These are phyloP conservation scores for Actenoides lindsayi DNA, from an alignment of 2,113 vertebrate species.

Conservation along the genomic window DNA sequence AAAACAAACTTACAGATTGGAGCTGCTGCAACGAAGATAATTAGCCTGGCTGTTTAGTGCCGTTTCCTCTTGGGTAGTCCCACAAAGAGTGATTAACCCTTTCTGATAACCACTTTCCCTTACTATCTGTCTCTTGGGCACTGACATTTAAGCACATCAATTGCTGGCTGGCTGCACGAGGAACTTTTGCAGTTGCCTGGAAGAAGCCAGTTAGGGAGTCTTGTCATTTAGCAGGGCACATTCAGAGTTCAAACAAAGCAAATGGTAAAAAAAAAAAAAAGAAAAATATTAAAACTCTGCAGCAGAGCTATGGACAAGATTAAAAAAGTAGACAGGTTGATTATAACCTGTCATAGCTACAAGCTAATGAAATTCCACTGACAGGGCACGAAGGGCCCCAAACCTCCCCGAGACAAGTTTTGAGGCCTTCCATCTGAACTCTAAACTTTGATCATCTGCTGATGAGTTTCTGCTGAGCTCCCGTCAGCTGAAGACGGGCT, in stretches of 20 bases:
- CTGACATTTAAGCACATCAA: not conserved
- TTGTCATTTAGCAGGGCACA: not conserved
- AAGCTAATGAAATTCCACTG: not conserved
- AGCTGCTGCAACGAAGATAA: not conserved
- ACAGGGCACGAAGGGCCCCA: not conserved
- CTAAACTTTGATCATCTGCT: slow-evolving; percentile 13
- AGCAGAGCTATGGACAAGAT: not conserved
- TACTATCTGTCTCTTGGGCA: not conserved
- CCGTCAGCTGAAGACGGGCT: not conserved
- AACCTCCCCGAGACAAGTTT: not conserved
- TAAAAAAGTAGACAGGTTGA: slow-evolving; percentile 46
- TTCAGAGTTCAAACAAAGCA: not conserved
- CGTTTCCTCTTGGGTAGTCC: not conserved
- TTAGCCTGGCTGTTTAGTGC: not conserved
- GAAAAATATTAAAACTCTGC: not conserved
- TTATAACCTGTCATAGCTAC: slow-evolving; percentile 39
- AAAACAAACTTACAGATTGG: not conserved
- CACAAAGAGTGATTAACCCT: not conserved
- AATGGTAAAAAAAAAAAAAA: not conserved
- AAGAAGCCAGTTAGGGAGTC: not conserved
- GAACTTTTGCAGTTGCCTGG: not conserved
- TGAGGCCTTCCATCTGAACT: not conserved
- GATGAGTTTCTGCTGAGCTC: not conserved
- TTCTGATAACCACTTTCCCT: not conserved
- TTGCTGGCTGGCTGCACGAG: not conserved